Percentiles rank a stretch among this genome's conserved stretches.
Evolutionary conservation across 2,888 invertebrate genomes (phyloP).

Genomic region (Parnassius apollo): DNA sequence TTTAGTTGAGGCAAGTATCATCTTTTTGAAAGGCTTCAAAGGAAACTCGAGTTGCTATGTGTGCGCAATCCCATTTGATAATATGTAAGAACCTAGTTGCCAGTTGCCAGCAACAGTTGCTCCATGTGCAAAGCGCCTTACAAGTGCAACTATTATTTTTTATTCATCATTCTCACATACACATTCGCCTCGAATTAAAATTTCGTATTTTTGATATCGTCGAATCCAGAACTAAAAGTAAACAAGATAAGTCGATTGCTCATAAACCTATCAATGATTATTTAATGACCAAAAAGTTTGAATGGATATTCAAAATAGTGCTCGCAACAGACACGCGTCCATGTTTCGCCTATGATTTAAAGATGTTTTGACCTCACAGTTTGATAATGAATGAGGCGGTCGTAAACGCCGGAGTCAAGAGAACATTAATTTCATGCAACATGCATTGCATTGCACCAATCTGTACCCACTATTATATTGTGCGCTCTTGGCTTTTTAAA

Average conservation of each 20-base stretch:
- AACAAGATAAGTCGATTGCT: slow-evolving; percentile 13
- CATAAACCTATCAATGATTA: slow-evolving; percentile 37
- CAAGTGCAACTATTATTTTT: too few species aligned
- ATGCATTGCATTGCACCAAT: too few species aligned
- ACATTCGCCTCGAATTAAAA: slow-evolving; percentile 22
- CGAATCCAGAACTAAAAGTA: slow-evolving; percentile 19
- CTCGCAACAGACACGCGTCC: slow-evolving; percentile 49
- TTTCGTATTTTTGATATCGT: slow-evolving; percentile 16
- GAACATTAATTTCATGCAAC: slow-evolving; percentile 81
- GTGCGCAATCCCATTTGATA: too few species aligned
- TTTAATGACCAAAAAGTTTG: slow-evolving; percentile 49
- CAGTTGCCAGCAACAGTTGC: too few species aligned
- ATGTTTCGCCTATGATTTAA: slow-evolving; percentile 71
- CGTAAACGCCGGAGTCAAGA: slow-evolving; percentile 75
- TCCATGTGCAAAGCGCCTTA: too few species aligned
- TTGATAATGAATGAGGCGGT: slow-evolving; percentile 78
- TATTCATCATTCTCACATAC: too few species aligned
- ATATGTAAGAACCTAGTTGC: too few species aligned
- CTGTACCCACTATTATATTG: too few species aligned
- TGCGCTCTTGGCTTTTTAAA: too few species aligned
- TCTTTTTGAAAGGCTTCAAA: too few species aligned
- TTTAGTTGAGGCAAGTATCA: too few species aligned
- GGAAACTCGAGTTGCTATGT: too few species aligned
- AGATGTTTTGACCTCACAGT: slow-evolving; percentile 73
- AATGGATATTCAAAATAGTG: slow-evolving; percentile 39